Percentiles rank a stretch among this genome's conserved stretches.
These are phyloP conservation scores for Elegia similella DNA, from an alignment of 2,888 invertebrate genomes.

Conservation along the genomic window DNA sequence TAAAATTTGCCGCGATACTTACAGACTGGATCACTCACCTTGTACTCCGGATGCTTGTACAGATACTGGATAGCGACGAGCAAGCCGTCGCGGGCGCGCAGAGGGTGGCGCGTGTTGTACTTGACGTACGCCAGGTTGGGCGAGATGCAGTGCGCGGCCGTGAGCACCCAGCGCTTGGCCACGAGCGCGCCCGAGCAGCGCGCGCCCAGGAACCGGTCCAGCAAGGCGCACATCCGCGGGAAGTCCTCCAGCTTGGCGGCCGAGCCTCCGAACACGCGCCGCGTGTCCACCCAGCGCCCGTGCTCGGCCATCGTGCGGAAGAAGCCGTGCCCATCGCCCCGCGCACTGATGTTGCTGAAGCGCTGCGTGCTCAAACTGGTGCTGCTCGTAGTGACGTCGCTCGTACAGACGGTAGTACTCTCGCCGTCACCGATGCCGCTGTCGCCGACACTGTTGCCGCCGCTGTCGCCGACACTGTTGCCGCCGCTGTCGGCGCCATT, in stretches of 20 bases:
- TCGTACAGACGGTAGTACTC: conserved; percentile 20
- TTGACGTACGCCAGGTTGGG: conserved; percentile 52
- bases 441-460: not conserved
- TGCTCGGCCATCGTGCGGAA: conserved; percentile 36
- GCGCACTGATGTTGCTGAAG: not conserved
- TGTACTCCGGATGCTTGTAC: conserved; percentile 59
- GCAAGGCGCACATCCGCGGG: conserved; percentile 51
- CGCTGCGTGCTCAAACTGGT: too few relatives aligned
- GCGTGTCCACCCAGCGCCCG: conserved; percentile 25
- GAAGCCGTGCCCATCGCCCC: conserved; percentile 36
- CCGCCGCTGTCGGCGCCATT: not conserved
- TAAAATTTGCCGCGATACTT: too few relatives aligned
- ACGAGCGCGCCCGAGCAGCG: conserved; percentile 59
- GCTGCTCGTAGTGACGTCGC: not conserved
- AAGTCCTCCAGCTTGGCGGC: conserved; percentile 36
- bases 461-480: not conserved
- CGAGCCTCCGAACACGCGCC: conserved; percentile 62
- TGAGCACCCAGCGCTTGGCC: conserved; percentile 59
- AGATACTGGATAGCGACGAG: conserved; percentile 45
- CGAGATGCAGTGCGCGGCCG: conserved; percentile 66
- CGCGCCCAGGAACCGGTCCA: conserved; percentile 54
- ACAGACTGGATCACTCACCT: too few relatives aligned
- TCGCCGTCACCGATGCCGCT: conserved; percentile 1
- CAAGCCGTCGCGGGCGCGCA: conserved; percentile 37
- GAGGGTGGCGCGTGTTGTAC: conserved; percentile 50